These are phyloP conservation scores for Drosophila bipectinata DNA, from an alignment of 1,140 invertebrate genomes.

Conservation along the genomic window DNA sequence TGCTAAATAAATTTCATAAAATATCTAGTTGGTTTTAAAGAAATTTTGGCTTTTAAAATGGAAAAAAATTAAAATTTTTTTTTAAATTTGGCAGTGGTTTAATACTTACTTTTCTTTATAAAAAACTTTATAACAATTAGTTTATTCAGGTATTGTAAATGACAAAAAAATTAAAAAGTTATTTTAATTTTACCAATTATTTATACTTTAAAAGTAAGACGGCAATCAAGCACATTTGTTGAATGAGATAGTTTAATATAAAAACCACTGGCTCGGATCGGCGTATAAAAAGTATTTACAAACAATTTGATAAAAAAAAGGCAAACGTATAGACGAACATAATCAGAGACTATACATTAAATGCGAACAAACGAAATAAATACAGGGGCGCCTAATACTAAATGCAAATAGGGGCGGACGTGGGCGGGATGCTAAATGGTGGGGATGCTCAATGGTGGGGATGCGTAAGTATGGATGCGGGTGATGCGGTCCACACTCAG, in stretches of 20 bases:
- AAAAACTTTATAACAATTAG: too few relatives aligned
- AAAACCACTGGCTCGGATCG: constrained; percentile 8
- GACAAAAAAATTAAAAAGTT: too few relatives aligned
- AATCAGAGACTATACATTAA: constrained; percentile 22
- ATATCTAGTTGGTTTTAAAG: too few relatives aligned
- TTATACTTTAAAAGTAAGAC: too few relatives aligned
- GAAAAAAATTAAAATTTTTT: too few relatives aligned
- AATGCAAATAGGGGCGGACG: not conserved
- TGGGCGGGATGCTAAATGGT: not conserved
- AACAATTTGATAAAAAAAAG: constrained; percentile 23
- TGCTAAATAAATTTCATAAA: too few relatives aligned
- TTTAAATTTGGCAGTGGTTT: too few relatives aligned
- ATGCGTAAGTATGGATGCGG: not conserved
- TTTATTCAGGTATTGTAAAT: too few relatives aligned
- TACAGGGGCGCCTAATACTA: constrained; percentile 20
- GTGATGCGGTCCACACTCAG: not conserved
- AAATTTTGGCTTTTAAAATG: too few relatives aligned
- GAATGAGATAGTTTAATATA: not conserved
- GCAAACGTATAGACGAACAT: constrained; percentile 1
- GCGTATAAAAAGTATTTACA: constrained; percentile 36
- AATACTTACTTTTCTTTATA: too few relatives aligned
- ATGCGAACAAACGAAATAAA: constrained; percentile 39
- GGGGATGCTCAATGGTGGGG: not conserved
- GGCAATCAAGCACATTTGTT: too few relatives aligned
- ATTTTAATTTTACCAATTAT: too few relatives aligned